Evolutionary conservation across 1,140 invertebrate species (phyloP).

Genomic region (Lethocerus indicus): DNA sequence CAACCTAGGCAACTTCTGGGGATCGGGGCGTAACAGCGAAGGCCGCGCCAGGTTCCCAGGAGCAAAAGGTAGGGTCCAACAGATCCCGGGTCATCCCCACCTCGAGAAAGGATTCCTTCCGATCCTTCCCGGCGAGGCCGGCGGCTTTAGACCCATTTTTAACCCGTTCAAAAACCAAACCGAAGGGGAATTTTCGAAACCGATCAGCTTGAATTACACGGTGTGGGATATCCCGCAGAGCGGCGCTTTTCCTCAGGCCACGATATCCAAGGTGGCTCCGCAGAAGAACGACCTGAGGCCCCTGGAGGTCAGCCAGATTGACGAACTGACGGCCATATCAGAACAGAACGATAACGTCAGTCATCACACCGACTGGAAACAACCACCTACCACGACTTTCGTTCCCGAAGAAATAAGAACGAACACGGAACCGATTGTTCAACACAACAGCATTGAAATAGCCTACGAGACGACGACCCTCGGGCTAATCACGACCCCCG

Average conservation of each 20-base stretch:
- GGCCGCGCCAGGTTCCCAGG: constrained; percentile 22
- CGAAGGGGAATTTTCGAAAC: no score
- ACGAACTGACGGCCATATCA: background rate
- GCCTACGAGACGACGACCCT: no score
- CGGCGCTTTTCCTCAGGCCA: no score
- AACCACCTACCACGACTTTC: no score
- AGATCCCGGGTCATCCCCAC: constrained; percentile 7
- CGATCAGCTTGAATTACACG: no score
- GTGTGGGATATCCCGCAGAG: no score
- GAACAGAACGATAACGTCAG: no score
- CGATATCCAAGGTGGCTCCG: constrained; percentile 6
- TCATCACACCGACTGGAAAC: no score
- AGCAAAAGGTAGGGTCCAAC: constrained; percentile 15
- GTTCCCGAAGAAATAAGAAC: no score
- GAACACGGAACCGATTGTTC: no score
- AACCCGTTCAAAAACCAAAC: constrained; percentile 28
- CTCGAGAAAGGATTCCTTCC: constrained; percentile 41
- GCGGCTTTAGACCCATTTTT: constrained; percentile 49
- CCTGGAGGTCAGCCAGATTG: background rate
- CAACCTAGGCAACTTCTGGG: constrained; percentile 43
- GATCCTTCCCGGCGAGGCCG: constrained; percentile 42
- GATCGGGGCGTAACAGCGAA: constrained; percentile 29
- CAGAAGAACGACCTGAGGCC: background rate
- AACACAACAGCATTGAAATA: no score
- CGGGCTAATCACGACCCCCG: no score